Percentiles rank a stretch among this genome's conserved stretches.
These are phyloP conservation scores for Microtus ochrogaster DNA, from an alignment of 2,113 vertebrate species.

Conservation along the genomic window DNA sequence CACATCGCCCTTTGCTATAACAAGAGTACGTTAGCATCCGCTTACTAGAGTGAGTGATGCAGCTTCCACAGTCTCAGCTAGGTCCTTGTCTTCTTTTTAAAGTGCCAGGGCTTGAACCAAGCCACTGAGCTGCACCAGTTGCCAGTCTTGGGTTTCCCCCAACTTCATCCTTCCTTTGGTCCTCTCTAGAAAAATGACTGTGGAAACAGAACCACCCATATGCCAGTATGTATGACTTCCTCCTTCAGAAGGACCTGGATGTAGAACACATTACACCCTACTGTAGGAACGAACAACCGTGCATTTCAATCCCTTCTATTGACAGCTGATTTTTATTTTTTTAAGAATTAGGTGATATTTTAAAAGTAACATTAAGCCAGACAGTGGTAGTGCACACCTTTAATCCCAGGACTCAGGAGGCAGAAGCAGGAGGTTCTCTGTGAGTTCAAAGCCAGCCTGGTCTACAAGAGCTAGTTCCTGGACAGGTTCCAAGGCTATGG, in stretches of 20 bases:
- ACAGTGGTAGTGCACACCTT: too few species aligned
- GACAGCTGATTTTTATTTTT: neutral
- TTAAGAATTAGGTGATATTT: neutral
- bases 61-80: neutral
- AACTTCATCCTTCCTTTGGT: neutral
- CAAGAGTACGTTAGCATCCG: neutral
- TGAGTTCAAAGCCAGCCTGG: too few species aligned
- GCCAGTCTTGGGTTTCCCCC: neutral
- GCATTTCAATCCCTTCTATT: constrained; percentile 7
- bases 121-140: too few species aligned
- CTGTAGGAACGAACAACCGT: neutral
- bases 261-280: neutral
- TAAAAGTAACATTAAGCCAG: neutral
- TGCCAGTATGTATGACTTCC: neutral
- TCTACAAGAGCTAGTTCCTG: too few species aligned
- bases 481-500: too few species aligned
- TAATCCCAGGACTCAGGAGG: too few species aligned
- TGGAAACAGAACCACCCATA: neutral
- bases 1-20: neutral
- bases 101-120: neutral
- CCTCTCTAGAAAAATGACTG: neutral
- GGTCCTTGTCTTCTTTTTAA: neutral
- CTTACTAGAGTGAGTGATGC: neutral
- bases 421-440: too few species aligned
- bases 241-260: neutral